Conservation (phyloP, 2,888 invertebrate genomes). For the Villa cingulata region DNA sequence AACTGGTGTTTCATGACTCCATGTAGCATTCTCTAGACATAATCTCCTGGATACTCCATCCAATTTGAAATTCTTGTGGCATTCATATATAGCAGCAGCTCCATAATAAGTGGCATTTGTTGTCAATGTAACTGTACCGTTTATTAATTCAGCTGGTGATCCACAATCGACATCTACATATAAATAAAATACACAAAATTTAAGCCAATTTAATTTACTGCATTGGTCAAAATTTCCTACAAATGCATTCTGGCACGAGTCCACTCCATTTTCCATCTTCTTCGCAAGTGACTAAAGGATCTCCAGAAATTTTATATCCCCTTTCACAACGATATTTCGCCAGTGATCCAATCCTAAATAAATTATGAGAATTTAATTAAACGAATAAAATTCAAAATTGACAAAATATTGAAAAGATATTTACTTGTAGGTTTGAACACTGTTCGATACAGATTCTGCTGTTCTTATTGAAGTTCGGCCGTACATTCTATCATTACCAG, state of each 20-base stretch:
- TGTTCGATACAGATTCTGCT: constrained; percentile 48
- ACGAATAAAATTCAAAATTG: too few relatives aligned
- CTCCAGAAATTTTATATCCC: constrained; percentile 77
- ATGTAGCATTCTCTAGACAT: constrained; percentile 79
- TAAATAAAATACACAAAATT: not conserved
- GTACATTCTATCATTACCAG: constrained; percentile 82
- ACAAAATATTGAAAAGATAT: constrained; percentile 12
- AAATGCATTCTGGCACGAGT: constrained; percentile 66
- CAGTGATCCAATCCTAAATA: constrained; percentile 53
- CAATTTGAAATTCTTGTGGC: constrained; percentile 63
- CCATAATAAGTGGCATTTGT: constrained; percentile 84
- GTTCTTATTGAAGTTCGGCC: constrained; percentile 71
- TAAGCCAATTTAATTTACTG: not conserved
- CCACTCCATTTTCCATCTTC: constrained; percentile 79
- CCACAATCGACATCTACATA: constrained; percentile 73
- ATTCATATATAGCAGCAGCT: constrained; percentile 71
- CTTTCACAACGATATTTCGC: constrained; percentile 82
- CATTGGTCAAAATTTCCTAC: constrained; percentile 42
- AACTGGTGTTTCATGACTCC: constrained; percentile 72
- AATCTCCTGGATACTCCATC: constrained; percentile 70
- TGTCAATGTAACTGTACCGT: constrained; percentile 64
- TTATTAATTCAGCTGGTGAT: constrained; percentile 52
- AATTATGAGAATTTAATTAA: too few relatives aligned
- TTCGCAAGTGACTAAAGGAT: constrained; percentile 72
- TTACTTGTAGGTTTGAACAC: constrained; percentile 61